phyloP scores from a whole-genome alignment of 2,888 invertebrate genomes.

The Acanthoscelides obtectus region DNA sequence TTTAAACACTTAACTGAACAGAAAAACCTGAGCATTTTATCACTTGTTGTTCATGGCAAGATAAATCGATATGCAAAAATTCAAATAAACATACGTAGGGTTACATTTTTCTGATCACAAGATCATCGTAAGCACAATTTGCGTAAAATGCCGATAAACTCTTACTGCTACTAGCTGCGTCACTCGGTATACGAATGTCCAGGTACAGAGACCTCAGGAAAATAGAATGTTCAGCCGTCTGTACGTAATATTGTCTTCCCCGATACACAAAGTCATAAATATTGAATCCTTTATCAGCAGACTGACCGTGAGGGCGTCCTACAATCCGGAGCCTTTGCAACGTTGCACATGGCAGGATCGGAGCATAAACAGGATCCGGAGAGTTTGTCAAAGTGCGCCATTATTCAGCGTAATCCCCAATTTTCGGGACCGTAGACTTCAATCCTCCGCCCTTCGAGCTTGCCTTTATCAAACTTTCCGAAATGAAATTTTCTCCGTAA shows the following conservation, averaged over 20 bases:
- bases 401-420: constrained; percentile 39
- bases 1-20: no score
- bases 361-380: constrained; percentile 1
- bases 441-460: constrained; percentile 51
- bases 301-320: neutral
- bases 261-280: neutral
- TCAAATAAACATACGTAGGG: no score
- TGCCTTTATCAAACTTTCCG: constrained; percentile 53
- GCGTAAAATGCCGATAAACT: no score
- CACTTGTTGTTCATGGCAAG: no score
- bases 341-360: neutral
- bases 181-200: neutral
- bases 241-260: neutral
- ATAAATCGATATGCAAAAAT: no score
- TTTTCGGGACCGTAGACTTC: constrained; percentile 43
- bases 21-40: no score
- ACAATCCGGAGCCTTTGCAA: neutral
- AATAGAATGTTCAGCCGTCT: neutral
- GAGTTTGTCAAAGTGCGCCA: constrained; percentile 40
- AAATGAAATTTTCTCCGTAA: constrained; percentile 55
- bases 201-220: neutral
- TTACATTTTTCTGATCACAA: no score
- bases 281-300: neutral
- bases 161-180: no score
- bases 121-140: no score